Base-by-base conservation (phyloP, 2,113 vertebrate species). In the Asarcornis scutulata region DNA sequence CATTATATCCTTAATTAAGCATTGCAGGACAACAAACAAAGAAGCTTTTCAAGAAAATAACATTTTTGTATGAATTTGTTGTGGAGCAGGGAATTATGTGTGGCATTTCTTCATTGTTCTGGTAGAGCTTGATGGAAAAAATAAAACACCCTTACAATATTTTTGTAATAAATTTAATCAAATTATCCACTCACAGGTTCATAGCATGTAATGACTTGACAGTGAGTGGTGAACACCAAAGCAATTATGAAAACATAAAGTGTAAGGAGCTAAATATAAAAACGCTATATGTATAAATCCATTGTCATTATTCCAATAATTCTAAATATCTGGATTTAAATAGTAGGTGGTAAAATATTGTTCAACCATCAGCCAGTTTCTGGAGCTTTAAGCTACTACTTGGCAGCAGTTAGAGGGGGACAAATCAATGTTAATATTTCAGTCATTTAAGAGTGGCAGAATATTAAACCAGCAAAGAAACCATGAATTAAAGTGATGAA, bases 1-100 rank as follows among this genome's bases (percentile, higher is more conserved):
- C 75, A 94, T 97, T 97, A 92, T 96, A 91, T 92, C 91, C 88
- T 95, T 97, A 97, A 97, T 96, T 97, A 97, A 96, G 90, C 91
- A 84, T 80, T 56, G 56, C 81, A 95, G 89, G 77, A 95, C 85
- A 92, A 93, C 82, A 80, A 91, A 88, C 36, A 77, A 93, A 95
- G 93, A 86, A 92, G 89, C 91, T 94, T 84, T 95, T 83, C 78
- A 89, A 94, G 95, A 94, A 95, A 91, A 95, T 78, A 87, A 73
- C 0, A 0, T 64, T 93, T 91, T 60, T 96, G 26, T 86, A 40
- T 0, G 6, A 77, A 66, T 52, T 60, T 84, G 60, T 81, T 96
- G 60, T 83, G 80, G 71, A 89, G 79, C 71, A 93, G 62, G 56
- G 69, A 91, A 62, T 90, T 93, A 90, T 79, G 58, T 36, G 8